phyloP scores from a whole-genome alignment of 2,113 vertebrate genomes.

The Scopus umbretta region DNA sequence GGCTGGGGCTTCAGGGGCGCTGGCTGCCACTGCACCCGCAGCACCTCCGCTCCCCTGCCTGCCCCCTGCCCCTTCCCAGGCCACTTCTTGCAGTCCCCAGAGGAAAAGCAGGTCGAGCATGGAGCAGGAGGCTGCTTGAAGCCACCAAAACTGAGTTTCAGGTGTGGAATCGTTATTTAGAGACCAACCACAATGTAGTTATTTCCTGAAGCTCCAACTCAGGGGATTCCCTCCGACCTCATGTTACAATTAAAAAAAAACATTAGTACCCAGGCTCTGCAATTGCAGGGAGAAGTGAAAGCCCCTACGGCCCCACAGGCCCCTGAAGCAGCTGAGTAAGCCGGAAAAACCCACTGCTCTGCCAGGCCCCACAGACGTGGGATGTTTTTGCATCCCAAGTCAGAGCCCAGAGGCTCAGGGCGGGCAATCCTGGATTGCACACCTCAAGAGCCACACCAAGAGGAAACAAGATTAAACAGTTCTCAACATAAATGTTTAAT shows the following conservation, averaged over 20 bases:
- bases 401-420: background rate
- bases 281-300: background rate
- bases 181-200: background rate
- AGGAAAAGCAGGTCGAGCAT: background rate
- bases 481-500: constrained; percentile 17
- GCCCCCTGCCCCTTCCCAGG: background rate
- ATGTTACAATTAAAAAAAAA: background rate
- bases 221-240: background rate
- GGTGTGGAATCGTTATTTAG: background rate
- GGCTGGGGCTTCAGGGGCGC: background rate
- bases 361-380: fast-evolving
- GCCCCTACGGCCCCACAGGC: fast-evolving
- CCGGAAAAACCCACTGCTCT: background rate
- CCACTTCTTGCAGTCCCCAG: fast-evolving
- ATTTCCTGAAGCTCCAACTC: background rate
- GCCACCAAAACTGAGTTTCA: background rate
- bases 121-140: background rate
- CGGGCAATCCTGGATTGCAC: background rate
- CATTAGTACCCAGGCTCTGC: background rate
- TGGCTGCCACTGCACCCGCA: background rate
- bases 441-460: background rate
- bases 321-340: background rate
- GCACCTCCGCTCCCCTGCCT: background rate
- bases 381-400: background rate
- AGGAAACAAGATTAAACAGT: constrained; percentile 20